Evolutionary conservation across 2,888 invertebrate genomes (phyloP).

Genomic region (Pollenia angustigena): DNA sequence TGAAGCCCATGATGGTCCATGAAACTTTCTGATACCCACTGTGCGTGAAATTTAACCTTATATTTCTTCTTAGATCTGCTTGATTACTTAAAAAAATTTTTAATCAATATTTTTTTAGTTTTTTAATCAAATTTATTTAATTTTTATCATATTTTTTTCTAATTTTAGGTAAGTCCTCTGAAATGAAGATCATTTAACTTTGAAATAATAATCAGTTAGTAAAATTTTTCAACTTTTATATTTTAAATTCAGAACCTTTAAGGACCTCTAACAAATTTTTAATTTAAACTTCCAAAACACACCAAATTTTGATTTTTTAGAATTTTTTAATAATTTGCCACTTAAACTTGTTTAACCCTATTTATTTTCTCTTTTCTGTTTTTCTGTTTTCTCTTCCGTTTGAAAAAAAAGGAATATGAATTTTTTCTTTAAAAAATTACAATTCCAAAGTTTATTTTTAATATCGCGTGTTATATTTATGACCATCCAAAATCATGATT

Average conservation of each 20-base stretch:
- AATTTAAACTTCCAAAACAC: no score
- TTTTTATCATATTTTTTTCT: background rate
- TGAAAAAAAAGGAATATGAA: background rate
- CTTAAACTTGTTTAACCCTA: no score
- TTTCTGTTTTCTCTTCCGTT: background rate
- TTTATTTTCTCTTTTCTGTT: no score
- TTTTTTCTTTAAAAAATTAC: background rate
- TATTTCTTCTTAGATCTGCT: no score
- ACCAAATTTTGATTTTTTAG: no score
- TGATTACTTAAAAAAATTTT: no score
- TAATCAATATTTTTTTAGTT: background rate
- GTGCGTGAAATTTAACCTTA: no score
- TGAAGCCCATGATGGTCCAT: no score
- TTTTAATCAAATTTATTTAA: background rate
- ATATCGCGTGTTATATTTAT: constrained; percentile 34
- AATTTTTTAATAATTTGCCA: no score
- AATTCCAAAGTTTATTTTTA: constrained; percentile 2
- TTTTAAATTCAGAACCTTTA: no score
- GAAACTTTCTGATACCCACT: no score
- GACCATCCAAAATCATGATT: constrained; percentile 26
- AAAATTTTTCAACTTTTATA: constrained; percentile 1
- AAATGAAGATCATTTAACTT: background rate
- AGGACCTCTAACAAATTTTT: no score
- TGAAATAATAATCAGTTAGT: background rate
- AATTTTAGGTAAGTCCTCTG: background rate